phyloP scores from a whole-genome alignment of 2,113 vertebrate species.

The Sander vitreus region DNA sequence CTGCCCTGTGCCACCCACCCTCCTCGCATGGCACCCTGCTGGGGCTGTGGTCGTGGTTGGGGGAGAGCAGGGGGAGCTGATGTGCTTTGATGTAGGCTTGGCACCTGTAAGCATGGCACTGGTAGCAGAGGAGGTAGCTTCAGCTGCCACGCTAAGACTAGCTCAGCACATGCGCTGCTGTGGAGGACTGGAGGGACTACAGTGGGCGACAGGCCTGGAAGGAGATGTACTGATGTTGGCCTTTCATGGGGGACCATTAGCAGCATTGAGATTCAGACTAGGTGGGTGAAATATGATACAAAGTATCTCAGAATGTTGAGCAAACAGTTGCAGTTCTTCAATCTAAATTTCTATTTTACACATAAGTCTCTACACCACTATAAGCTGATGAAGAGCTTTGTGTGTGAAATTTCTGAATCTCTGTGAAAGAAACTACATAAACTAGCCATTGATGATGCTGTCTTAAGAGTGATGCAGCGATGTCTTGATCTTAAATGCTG shows the following conservation, averaged over 20 bases:
- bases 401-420: background rate
- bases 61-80: constrained; percentile 91
- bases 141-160: constrained; percentile 86
- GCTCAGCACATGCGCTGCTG: constrained; percentile 84
- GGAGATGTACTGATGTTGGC: constrained; percentile 85
- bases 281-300: constrained; percentile 82
- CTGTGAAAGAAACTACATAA: background rate
- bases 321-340: background rate
- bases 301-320: background rate
- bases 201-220: constrained; percentile 83
- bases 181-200: constrained; percentile 87
- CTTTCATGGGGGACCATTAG: constrained; percentile 91
- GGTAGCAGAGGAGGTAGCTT: constrained; percentile 87
- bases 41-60: constrained; percentile 87
- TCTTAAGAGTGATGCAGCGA: background rate
- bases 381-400: background rate
- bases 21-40: constrained; percentile 90
- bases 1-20: constrained; percentile 85
- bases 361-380: background rate
- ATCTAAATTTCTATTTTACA: background rate
- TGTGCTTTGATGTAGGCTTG: constrained; percentile 92
- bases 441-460: background rate
- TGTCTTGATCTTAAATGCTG: background rate
- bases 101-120: constrained; percentile 89
- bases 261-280: constrained; percentile 88